Evolutionary conservation across 2,888 invertebrate species (phyloP).

Genomic region (Zonitis immaculata): DNA sequence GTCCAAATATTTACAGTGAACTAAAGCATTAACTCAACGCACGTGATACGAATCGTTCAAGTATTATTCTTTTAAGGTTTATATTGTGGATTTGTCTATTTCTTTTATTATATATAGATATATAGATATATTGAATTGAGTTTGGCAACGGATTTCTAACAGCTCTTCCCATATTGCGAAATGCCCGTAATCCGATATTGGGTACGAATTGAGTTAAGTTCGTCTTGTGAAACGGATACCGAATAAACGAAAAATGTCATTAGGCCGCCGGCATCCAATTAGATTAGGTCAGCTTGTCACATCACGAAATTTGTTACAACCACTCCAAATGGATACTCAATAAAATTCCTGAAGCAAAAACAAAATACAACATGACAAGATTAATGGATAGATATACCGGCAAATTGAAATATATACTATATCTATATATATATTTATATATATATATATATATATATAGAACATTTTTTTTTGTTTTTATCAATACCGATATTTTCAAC

Average conservation of each 20-base stretch:
- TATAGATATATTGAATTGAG: constrained; percentile 31
- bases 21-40: constrained; percentile 37
- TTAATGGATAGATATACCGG: constrained; percentile 16
- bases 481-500: neutral
- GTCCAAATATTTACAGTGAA: constrained; percentile 44
- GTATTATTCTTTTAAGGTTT: constrained; percentile 29
- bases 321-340: constrained; percentile 23
- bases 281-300: constrained; percentile 41
- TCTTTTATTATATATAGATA: too few relatives aligned
- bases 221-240: constrained; percentile 38
- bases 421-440: too few relatives aligned
- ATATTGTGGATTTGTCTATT: constrained; percentile 16
- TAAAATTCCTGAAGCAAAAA: constrained; percentile 20
- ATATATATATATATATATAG: too few relatives aligned
- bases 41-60: constrained; percentile 39
- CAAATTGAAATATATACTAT: constrained; percentile 16
- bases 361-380: constrained; percentile 18
- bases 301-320: constrained; percentile 40
- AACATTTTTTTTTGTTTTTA: neutral
- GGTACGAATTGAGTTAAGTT: constrained; percentile 43
- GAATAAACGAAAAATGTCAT: constrained; percentile 47
- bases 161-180: constrained; percentile 42
- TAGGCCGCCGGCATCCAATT: constrained; percentile 43
- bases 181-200: constrained; percentile 47
- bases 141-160: constrained; percentile 43